These are phyloP conservation scores for Apocrypta bakeri DNA, from an alignment of 1,140 invertebrate genomes.

Conservation along the genomic window DNA sequence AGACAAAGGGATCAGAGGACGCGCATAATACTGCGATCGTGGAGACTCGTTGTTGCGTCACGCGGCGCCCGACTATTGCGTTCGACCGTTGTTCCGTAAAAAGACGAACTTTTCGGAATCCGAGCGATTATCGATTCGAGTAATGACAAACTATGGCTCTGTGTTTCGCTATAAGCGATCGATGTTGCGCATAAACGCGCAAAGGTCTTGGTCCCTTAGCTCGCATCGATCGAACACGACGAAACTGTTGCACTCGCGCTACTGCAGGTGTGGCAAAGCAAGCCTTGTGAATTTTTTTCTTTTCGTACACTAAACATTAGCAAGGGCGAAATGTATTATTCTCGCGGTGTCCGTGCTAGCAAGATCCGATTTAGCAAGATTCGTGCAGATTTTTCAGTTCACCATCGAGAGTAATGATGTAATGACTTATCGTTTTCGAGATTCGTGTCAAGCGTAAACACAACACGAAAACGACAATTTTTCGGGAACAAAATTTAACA, in stretches of 20 bases:
- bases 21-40: no score
- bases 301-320: background rate
- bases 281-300: background rate
- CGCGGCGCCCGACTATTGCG: background rate
- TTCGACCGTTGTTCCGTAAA: background rate
- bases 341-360: background rate
- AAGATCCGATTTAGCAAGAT: no score
- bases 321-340: background rate
- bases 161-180: background rate
- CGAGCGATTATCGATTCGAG: no score
- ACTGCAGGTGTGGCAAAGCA: no score
- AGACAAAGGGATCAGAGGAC: background rate
- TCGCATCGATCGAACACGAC: conserved; percentile 28
- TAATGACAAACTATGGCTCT: no score
- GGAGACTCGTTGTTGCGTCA: no score
- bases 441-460: background rate
- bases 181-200: background rate
- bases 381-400: background rate
- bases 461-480: background rate
- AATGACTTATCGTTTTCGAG: background rate
- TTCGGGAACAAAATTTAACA: background rate
- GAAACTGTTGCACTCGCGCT: conserved; percentile 29
- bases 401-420: background rate
- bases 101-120: no score
- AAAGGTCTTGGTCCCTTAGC: no score